Percentiles rank a stretch among this genome's conserved stretches.
Conservation (phyloP, 2,113 vertebrate species). For the Gulo gulo region DNA sequence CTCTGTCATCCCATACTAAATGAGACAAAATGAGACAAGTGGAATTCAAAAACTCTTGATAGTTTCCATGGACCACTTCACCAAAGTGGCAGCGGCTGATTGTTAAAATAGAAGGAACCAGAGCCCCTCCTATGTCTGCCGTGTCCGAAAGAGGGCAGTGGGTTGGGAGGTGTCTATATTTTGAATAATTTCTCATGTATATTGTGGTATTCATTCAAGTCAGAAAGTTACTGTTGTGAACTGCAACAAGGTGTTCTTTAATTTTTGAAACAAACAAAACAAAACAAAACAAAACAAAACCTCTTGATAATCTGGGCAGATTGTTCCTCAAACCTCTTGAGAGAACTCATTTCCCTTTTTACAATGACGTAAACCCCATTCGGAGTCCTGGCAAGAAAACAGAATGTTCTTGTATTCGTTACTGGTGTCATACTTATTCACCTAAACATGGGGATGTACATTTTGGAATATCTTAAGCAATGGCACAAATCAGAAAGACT, state of each 20-base stretch:
- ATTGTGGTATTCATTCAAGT: neutral
- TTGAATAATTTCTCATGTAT: neutral
- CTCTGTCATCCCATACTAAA: neutral
- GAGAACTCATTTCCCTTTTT: slow-evolving; percentile 58
- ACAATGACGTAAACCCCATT: neutral
- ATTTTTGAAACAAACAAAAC: neutral
- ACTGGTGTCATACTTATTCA: neutral
- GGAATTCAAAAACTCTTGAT: neutral
- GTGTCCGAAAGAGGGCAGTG: neutral
- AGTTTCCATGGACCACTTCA: neutral
- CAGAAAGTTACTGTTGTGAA: neutral
- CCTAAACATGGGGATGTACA: neutral
- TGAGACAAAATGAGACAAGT: neutral
- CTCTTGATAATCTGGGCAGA: neutral
- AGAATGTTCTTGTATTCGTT: slow-evolving; percentile 2
- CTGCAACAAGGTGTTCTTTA: neutral
- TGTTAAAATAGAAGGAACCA: neutral
- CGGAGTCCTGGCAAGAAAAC: neutral
- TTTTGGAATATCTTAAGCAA: slow-evolving; percentile 51
- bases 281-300: neutral
- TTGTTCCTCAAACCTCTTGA: slow-evolving; percentile 50
- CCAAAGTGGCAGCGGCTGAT: neutral
- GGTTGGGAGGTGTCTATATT: neutral
- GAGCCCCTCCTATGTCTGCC: neutral
- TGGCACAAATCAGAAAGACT: neutral